phyloP scores from a whole-genome alignment of 2,797 vertebrate species.

The Vultur gryphus region DNA sequence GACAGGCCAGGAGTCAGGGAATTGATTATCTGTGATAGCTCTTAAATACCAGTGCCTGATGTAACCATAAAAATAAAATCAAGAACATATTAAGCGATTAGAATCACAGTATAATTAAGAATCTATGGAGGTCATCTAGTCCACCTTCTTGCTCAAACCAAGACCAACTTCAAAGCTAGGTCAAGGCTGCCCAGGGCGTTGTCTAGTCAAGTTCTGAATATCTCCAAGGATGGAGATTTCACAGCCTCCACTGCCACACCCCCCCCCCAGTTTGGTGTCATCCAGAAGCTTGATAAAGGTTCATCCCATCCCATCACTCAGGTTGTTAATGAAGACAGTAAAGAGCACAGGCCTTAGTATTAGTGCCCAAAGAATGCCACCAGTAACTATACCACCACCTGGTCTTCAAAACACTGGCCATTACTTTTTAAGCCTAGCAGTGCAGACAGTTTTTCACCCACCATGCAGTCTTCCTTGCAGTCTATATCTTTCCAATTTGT shows the following conservation, averaged over 20 bases:
- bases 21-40: background rate
- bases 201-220: background rate
- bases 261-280: background rate
- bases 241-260: rapidly evolving
- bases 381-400: background rate
- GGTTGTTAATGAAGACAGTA: background rate
- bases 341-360: background rate
- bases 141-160: background rate
- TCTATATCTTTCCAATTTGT: background rate
- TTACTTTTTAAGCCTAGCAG: background rate
- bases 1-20: background rate
- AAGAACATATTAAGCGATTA: background rate
- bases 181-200: background rate
- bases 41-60: background rate
- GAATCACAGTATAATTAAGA: background rate
- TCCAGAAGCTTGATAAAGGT: background rate
- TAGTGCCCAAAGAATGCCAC: background rate
- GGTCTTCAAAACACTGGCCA: background rate
- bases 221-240: background rate
- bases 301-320: background rate
- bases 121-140: background rate
- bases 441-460: background rate
- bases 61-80: background rate
- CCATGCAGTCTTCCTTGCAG: background rate
- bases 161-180: background rate